Percentiles rank a stretch among this genome's conserved stretches.
Evolutionary conservation across 2,797 vertebrate genomes (phyloP).

Genomic region (Gobio occitaniae): DNA sequence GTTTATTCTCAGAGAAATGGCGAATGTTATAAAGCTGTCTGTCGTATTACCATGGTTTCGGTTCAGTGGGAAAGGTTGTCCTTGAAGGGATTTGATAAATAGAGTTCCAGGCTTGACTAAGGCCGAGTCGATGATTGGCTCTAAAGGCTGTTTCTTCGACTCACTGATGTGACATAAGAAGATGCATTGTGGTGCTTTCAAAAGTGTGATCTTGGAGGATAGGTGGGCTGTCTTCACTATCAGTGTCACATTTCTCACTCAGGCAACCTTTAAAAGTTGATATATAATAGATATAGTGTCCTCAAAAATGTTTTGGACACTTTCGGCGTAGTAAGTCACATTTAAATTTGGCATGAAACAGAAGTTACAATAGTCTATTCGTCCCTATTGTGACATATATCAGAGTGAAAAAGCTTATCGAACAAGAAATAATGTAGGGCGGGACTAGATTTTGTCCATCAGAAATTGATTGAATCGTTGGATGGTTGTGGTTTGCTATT

Average conservation of each 20-base stretch:
- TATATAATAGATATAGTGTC: neutral
- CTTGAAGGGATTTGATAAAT: constrained; percentile 35
- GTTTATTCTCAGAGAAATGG: neutral
- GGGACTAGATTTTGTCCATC: neutral
- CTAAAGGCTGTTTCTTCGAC: neutral
- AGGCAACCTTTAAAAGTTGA: neutral
- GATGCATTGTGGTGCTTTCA: constrained; percentile 1
- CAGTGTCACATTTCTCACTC: neutral
- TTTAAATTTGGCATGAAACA: neutral
- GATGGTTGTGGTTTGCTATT: neutral
- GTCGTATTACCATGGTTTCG: neutral
- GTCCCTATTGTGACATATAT: neutral
- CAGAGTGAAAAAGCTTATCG: neutral
- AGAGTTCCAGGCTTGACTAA: neutral
- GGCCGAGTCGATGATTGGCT: constrained; percentile 2
- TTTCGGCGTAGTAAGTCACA: neutral
- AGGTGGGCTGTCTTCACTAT: neutral
- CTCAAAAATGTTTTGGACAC: neutral
- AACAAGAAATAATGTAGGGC: neutral
- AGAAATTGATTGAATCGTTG: neutral
- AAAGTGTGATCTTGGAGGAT: neutral
- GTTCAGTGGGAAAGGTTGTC: constrained; percentile 10
- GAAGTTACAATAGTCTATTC: neutral
- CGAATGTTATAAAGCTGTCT: neutral
- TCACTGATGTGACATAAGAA: neutral